Evolutionary conservation across 37 sponge, comb jelly and placozoan species (phyloP).

Genomic region (Eunapius fragilis): DNA sequence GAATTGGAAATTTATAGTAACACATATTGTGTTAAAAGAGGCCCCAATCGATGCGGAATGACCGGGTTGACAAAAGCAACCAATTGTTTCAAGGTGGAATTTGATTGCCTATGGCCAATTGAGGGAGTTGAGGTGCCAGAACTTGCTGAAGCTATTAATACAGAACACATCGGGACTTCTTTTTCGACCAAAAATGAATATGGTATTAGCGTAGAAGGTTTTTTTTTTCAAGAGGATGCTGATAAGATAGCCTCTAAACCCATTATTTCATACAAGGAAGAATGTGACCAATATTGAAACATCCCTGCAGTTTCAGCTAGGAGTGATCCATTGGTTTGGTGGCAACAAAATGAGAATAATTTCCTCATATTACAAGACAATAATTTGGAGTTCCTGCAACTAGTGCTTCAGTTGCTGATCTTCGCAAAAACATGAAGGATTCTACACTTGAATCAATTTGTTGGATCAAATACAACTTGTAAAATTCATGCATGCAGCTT

Average conservation of each 20-base stretch:
- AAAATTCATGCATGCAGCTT: too few species aligned
- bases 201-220: neutral
- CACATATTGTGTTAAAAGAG: too few species aligned
- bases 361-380: neutral
- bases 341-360: neutral
- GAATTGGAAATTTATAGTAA: too few species aligned
- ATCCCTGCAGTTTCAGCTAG: neutral
- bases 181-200: neutral
- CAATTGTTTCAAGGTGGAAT: neutral
- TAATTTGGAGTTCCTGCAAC: neutral
- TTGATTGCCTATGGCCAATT: neutral
- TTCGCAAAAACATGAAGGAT: neutral
- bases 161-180: neutral
- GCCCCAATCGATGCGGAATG: too few species aligned
- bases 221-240: neutral
- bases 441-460: too few species aligned
- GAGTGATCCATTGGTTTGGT: neutral
- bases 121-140: neutral
- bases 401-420: neutral
- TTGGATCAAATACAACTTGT: too few species aligned
- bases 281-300: neutral
- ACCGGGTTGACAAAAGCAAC: neutral
- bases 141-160: neutral
- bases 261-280: neutral
- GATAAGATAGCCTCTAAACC: neutral